Conservation (phyloP, 2,113 vertebrate genomes). For the Rhynchopsitta pachyrhyncha region DNA sequence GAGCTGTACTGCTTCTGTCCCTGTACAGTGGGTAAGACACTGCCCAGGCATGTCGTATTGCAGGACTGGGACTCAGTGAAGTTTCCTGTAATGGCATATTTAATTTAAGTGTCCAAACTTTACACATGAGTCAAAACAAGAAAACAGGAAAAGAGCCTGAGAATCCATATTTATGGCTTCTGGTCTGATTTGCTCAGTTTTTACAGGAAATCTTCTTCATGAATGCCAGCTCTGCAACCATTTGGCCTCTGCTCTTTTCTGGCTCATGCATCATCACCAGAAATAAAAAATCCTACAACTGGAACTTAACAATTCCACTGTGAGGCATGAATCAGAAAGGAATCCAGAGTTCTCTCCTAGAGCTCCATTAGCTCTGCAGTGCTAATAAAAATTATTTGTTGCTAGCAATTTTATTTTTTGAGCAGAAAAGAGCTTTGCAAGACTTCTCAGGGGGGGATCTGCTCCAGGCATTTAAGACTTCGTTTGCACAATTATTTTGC, state of each 20-base stretch:
- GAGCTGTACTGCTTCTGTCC: background rate
- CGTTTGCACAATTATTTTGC: background rate
- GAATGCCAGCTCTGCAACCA: background rate
- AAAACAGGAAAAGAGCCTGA: background rate
- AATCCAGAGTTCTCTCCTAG: constrained; percentile 36
- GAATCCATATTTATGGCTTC: background rate
- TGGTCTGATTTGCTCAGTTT: background rate
- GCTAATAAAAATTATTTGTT: constrained; percentile 35
- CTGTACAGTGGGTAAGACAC: background rate
- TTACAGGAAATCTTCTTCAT: background rate
- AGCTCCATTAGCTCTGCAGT: constrained; percentile 30
- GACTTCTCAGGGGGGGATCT: background rate
- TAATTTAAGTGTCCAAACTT: background rate
- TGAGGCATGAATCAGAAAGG: constrained; percentile 47
- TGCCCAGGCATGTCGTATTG: background rate
- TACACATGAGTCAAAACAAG: background rate
- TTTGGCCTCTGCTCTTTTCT: background rate
- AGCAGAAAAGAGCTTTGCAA: background rate
- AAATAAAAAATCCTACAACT: constrained; percentile 12
- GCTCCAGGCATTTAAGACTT: background rate
- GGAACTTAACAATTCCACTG: constrained; percentile 50
- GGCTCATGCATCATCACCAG: constrained; percentile 37
- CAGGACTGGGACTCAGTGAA: accelerated
- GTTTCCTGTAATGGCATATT: background rate
- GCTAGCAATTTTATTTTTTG: background rate